Evolutionary conservation across 2,888 invertebrate species (phyloP).

Genomic region (Sarcophaga subvicina): DNA sequence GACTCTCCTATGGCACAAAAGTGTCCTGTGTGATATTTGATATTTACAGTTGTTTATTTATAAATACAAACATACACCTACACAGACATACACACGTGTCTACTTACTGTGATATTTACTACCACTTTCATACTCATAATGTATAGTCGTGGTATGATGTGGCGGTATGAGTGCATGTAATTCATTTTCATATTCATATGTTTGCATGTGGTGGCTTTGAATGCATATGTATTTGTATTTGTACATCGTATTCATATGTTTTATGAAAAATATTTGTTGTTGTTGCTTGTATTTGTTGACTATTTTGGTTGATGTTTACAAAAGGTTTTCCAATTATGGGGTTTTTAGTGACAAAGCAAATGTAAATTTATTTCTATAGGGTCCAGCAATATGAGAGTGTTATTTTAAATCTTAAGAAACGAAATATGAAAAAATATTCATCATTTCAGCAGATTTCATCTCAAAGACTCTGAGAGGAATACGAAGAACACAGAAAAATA

Average conservation of each 20-base stretch:
- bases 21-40: slow-evolving; percentile 63
- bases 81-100: not conserved
- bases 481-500: too few species aligned
- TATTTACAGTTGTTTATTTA: slow-evolving; percentile 61
- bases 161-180: not conserved
- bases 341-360: slow-evolving; percentile 32
- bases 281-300: slow-evolving; percentile 48
- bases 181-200: not conserved
- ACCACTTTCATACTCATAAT: not conserved
- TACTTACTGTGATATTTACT: not conserved
- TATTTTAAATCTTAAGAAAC: not conserved
- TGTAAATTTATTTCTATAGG: slow-evolving; percentile 18
- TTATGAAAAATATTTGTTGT: not conserved
- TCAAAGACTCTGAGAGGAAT: too few species aligned
- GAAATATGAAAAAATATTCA: too few species aligned
- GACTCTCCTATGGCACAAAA: slow-evolving; percentile 22
- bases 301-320: slow-evolving; percentile 58
- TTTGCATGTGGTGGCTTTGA: not conserved
- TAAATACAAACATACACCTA: slow-evolving; percentile 13
- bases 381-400: not conserved
- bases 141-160: too few species aligned
- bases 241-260: not conserved
- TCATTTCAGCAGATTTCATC: too few species aligned
- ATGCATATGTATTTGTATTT: not conserved
- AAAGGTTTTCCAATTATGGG: slow-evolving; percentile 64